Evolutionary conservation across 2,888 invertebrate species (phyloP).

Genomic region (Leucozona laternaria): DNA sequence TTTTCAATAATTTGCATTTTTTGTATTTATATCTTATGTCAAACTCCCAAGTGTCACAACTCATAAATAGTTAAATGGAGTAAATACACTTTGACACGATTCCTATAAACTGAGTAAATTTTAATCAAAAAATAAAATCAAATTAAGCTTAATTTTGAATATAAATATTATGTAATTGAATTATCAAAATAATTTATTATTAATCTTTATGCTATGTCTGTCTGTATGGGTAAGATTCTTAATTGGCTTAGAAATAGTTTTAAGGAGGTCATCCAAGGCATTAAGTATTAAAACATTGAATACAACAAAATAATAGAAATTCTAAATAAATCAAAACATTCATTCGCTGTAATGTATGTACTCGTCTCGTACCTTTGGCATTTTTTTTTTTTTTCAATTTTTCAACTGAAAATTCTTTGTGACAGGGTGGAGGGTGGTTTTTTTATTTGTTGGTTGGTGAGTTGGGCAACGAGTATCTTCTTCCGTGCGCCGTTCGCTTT

Average conservation of each 20-base stretch:
- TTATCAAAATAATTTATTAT: slow-evolving; percentile 2
- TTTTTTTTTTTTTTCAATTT: slow-evolving; percentile 32
- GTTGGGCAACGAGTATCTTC: neutral
- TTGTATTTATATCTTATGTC: neutral
- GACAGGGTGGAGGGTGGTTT: neutral
- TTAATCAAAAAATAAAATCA: neutral
- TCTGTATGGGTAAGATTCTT: neutral
- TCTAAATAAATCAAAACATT: slow-evolving; percentile 31
- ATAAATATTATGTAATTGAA: neutral
- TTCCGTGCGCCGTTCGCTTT: slow-evolving; percentile 48
- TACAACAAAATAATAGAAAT: slow-evolving; percentile 23
- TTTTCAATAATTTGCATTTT: neutral
- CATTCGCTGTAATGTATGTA: neutral
- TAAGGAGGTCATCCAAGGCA: slow-evolving; percentile 33
- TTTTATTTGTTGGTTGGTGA: neutral
- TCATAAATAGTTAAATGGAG: neutral
- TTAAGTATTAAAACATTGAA: slow-evolving; percentile 25
- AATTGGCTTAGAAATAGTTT: slow-evolving; percentile 21
- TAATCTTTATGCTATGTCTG: neutral
- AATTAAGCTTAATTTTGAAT: neutral
- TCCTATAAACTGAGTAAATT: neutral
- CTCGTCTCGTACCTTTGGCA: slow-evolving; percentile 58
- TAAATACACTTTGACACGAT: neutral
- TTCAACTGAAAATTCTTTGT: slow-evolving; percentile 18
- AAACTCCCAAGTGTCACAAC: slow-evolving; percentile 15